Conservation (phyloP, 2,797 vertebrate species). For the Pachyuromys duprasi region DNA sequence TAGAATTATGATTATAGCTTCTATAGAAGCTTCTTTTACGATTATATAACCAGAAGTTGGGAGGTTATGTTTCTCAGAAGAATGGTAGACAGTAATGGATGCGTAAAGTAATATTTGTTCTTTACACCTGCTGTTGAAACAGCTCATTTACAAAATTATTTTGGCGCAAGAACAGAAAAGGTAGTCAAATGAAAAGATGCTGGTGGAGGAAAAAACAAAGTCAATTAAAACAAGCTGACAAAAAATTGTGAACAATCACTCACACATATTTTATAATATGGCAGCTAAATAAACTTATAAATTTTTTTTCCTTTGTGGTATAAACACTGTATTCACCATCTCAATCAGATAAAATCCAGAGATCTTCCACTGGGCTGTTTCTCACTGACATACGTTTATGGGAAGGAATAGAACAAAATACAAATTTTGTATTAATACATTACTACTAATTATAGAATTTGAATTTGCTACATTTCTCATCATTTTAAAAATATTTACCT, state of each 20-base stretch:
- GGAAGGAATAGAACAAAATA: background rate
- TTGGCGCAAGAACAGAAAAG: background rate
- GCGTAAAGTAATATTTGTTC: background rate
- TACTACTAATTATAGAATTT: background rate
- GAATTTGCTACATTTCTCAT: background rate
- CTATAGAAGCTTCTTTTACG: background rate
- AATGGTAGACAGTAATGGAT: background rate
- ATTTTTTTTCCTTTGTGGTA: slow-evolving; percentile 12
- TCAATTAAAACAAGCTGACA: background rate
- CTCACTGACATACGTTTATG: too few relatives aligned
- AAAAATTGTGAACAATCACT: background rate
- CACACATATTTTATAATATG: background rate
- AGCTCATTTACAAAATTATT: slow-evolving; percentile 30
- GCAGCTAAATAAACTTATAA: background rate
- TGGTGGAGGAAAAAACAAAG: background rate
- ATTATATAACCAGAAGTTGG: background rate
- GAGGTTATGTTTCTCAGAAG: background rate
- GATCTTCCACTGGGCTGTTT: background rate
- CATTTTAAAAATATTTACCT: too few relatives aligned
- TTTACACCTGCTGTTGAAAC: background rate
- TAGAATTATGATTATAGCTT: background rate
- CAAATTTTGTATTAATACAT: background rate
- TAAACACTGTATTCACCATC: background rate
- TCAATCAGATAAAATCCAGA: background rate
- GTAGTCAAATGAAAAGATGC: background rate